Evolutionary conservation across 2,797 vertebrate species (phyloP).

Genomic region (Mastacembelus armatus): DNA sequence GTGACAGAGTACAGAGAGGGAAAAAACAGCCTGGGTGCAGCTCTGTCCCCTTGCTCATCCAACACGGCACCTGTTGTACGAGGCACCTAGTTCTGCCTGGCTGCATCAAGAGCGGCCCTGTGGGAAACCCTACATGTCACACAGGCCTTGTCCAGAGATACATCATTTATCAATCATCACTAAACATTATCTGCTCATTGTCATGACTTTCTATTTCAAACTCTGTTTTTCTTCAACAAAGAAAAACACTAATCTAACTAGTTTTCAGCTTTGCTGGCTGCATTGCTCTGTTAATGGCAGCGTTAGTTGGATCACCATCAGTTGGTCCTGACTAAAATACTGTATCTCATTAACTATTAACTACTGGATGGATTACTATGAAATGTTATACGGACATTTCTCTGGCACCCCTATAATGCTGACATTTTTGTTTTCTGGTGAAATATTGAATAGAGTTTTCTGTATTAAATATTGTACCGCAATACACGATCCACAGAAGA

Average conservation of each 20-base stretch:
- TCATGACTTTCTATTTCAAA: conserved; percentile 18
- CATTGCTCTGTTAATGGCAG: not conserved
- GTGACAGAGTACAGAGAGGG: conserved; percentile 51
- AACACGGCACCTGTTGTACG: conserved; percentile 48
- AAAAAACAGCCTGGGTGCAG: conserved; percentile 35
- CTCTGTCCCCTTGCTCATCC: conserved; percentile 39
- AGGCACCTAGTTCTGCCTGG: conserved; percentile 18
- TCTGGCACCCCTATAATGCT: too few species aligned
- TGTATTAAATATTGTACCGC: too few species aligned
- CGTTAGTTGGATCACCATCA: not conserved
- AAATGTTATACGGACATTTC: not conserved
- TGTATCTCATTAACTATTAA: too few species aligned
- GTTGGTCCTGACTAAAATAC: too few species aligned
- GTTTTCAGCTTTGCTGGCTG: not conserved
- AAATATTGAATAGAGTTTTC: too few species aligned
- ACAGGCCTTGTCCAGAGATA: conserved; percentile 14
- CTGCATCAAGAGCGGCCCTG: conserved; percentile 24
- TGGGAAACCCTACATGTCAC: conserved; percentile 31
- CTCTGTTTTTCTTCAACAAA: too few species aligned
- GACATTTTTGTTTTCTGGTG: too few species aligned
- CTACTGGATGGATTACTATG: not conserved
- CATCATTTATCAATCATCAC: conserved; percentile 53
- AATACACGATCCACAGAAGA: too few species aligned
- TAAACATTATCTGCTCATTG: conserved; percentile 37
- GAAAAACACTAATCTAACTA: too few species aligned